Evolutionary conservation across 2,797 vertebrate species (phyloP), one percentile per base, ranked within the genome.

Genomic region (Melanotaenia boesemani): DNA sequence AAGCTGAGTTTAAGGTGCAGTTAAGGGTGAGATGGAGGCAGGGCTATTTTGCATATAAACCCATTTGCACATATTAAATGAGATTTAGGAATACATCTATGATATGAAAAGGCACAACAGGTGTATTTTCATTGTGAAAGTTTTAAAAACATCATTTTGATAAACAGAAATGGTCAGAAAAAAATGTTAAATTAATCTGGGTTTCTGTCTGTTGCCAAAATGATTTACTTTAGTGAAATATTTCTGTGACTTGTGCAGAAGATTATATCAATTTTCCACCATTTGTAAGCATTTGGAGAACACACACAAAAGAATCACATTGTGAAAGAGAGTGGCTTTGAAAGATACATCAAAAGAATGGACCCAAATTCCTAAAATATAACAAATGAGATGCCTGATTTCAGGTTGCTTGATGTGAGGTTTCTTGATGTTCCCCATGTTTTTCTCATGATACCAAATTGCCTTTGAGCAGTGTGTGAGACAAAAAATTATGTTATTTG

Each of bases 301-400:
- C 83, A 84, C 77, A 74, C 32, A 59, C 48, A 82, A 81, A 80
- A 63, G 76, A 84, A 63, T 72, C 76, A 70, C 84, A 72, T 79
- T 69, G 70, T 48, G 81, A 72, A 79, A 82, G 77, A 81, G 76
- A 86, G 75, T 88, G 88, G 79, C 88, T 93, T 91, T 93, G 92
- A 94, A 93, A 91, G 86, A 78, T 67, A 94, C 93, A 94, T 95
- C 92, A 94, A 94, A 91, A 89, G 89, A 82, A 34, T 71, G 67
- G 61, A 89, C 90, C 86, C 80, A 90, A 87, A 92, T 90, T 85
- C 74, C 79, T 86, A 67, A 91, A 91, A 89, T 75, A 86, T 74
- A 86, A 90, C 85, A 92, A 63, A 90, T 86, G 74, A 84, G 84
- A 77, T 79, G 81, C 62, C 76, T 77, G 89, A 88, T 89, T 89